A percentile compares a stretch with the other conserved stretches of the same genome.
These are phyloP conservation scores for Sycophila texana DNA, from an alignment of 2,888 invertebrate species.

Conservation along the genomic window DNA sequence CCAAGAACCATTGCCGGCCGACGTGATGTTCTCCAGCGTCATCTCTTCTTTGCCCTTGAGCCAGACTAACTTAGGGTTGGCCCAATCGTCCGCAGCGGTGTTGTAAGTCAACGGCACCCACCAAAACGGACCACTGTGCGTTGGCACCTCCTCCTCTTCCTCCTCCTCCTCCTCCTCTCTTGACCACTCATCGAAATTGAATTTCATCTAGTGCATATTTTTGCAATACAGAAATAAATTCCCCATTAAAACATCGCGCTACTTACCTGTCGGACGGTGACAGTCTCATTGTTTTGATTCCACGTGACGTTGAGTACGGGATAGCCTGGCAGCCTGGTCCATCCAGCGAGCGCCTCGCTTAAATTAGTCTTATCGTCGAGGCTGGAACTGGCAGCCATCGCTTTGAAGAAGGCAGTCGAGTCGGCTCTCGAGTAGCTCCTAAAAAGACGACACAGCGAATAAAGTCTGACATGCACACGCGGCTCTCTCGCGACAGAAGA, in stretches of 20 bases:
- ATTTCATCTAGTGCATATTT: constrained; percentile 40
- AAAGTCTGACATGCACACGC: neutral
- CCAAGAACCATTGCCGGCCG: constrained; percentile 62
- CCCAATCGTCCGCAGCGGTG: constrained; percentile 56
- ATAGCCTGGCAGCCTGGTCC: constrained; percentile 69
- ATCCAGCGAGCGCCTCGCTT: constrained; percentile 63
- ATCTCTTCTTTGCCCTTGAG: constrained; percentile 61
- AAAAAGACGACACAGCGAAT: neutral
- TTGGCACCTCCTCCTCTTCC: constrained; percentile 6
- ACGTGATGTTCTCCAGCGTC: constrained; percentile 53
- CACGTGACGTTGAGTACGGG: constrained; percentile 69
- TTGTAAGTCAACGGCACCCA: constrained; percentile 66
- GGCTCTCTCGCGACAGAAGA: neutral
- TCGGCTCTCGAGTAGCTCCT: constrained; percentile 64
- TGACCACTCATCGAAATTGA: constrained; percentile 44
- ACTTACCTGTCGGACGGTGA: constrained; percentile 66
- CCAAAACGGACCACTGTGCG: constrained; percentile 59
- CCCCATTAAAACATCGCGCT: too few species aligned
- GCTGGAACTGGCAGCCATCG: constrained; percentile 56
- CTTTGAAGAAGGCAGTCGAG: constrained; percentile 62
- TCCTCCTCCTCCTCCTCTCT: constrained; percentile 29
- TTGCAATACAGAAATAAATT: neutral
- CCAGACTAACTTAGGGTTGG: constrained; percentile 64
- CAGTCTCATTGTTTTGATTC: constrained; percentile 63
- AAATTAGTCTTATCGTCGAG: constrained; percentile 52